Conservation (phyloP, 1,140 invertebrate genomes). For the Holcopasites calliopsidis region DNA sequence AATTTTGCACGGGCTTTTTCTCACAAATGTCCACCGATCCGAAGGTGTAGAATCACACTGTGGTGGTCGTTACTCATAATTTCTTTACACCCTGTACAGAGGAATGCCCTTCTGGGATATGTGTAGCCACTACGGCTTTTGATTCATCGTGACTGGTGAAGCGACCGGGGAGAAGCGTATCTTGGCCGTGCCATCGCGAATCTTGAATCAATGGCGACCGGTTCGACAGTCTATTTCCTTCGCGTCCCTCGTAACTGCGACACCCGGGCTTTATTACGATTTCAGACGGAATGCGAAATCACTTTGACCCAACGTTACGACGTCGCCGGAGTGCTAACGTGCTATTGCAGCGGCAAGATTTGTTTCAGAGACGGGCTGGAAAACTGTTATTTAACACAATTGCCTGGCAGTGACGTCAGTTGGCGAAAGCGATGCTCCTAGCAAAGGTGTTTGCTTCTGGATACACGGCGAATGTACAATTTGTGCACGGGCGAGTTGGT, state of each 20-base stretch:
- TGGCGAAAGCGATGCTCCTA: too few species aligned
- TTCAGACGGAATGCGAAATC: slow-evolving; percentile 35
- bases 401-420: too few species aligned
- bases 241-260: slow-evolving; percentile 27
- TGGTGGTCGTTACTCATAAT: too few species aligned
- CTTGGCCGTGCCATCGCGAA: slow-evolving; percentile 10
- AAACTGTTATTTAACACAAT: background rate
- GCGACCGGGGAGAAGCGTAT: background rate
- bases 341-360: background rate
- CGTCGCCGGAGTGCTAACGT: background rate
- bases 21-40: too few species aligned
- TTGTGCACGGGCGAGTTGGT: too few species aligned
- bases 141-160: slow-evolving; percentile 37
- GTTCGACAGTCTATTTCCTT: slow-evolving; percentile 36
- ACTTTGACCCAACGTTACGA: background rate
- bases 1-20: too few species aligned
- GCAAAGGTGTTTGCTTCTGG: too few species aligned
- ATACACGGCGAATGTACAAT: too few species aligned
- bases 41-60: too few species aligned
- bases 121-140: too few species aligned
- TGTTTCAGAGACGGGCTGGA: background rate
- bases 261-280: slow-evolving; percentile 36
- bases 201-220: slow-evolving; percentile 7
- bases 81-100: too few species aligned
- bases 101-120: too few species aligned